Base-by-base conservation (phyloP, 2,797 vertebrate species). In the Mormyrus proboscirostris region DNA sequence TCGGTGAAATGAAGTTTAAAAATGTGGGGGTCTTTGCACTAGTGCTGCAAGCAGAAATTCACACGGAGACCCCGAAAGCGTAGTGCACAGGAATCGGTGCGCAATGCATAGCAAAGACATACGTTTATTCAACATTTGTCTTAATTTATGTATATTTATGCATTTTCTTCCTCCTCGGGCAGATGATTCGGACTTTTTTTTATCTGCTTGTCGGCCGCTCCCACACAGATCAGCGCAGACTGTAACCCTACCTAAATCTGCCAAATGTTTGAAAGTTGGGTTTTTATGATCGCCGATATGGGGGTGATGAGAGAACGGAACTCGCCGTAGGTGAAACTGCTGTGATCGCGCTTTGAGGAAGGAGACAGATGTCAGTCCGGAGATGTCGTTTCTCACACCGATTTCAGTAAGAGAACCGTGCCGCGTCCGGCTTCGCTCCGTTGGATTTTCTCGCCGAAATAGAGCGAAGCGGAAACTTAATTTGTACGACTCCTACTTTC, bases 191-290 rank as follows among this genome's bases (percentile, higher is more conserved):
- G 33, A 33, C 62, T 50, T 69, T 57, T 53, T 69, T 76, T 47
- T 51, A 53, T 87, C 53, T 83, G 41, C 65, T 83, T 83, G 89
- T 41, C 89, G 87, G 53, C 44, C 55, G 86, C 51, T 82, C 79
- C 69, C 53, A 83, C 53, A 83, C 86, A 65, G 53, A 49, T 86
- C 49, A 83, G 51, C 69, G 8, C 29, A 49, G 53, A 73, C 22
- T 10, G 89, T 33, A 19, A 85, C 82, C 44, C 44, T 69, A 69
- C 62, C 62, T 69, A 82, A 51, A 9, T 33, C 79, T 83, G 79
- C 89, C 62, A 87, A 86, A 82, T 89, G 38, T 87, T 82, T 41
- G 69, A 88, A 88, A 82, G 86, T 76, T 90, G 86, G 86, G 87
- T 50, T 65, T 90, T 83, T 76, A 76, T 38, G 29, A 47, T 83